phyloP scores from a whole-genome alignment of 2,797 vertebrate species.

The Lutjanus campechanus region DNA sequence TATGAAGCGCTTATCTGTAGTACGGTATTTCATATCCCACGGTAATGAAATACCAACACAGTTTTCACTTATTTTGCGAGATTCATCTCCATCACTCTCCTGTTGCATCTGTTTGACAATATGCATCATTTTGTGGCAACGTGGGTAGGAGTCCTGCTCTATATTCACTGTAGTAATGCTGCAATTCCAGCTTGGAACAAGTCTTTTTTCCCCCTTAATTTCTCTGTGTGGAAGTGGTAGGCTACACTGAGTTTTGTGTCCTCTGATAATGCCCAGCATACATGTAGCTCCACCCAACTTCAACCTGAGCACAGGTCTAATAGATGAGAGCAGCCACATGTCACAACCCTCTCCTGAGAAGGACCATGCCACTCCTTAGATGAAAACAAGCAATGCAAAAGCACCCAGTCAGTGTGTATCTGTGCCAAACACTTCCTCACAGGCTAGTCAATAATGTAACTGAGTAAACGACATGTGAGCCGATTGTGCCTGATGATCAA shows the following conservation, averaged over 20 bases:
- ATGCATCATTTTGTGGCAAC: too few species aligned
- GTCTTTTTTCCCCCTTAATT: background rate
- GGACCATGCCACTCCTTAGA: too few species aligned
- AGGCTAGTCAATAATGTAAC: too few species aligned
- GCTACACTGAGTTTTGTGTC: background rate
- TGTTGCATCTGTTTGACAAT: background rate
- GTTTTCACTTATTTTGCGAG: too few species aligned
- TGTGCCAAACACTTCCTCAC: too few species aligned
- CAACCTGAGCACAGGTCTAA: background rate
- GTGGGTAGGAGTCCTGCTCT: too few species aligned
- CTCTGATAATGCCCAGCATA: background rate
- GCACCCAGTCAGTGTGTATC: too few species aligned
- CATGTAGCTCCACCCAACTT: background rate
- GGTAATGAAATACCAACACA: background rate
- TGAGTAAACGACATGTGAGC: too few species aligned
- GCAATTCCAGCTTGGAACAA: background rate
- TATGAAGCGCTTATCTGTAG: background rate
- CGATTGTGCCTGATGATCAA: too few species aligned
- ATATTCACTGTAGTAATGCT: background rate
- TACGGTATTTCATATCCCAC: background rate
- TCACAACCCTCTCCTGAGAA: too few species aligned
- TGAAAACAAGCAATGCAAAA: too few species aligned
- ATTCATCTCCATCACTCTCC: background rate
- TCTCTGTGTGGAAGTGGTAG: background rate
- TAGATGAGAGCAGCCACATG: too few species aligned